Conservation (phyloP, 2,888 invertebrate species). For the Drosophila algonquin region DNA sequence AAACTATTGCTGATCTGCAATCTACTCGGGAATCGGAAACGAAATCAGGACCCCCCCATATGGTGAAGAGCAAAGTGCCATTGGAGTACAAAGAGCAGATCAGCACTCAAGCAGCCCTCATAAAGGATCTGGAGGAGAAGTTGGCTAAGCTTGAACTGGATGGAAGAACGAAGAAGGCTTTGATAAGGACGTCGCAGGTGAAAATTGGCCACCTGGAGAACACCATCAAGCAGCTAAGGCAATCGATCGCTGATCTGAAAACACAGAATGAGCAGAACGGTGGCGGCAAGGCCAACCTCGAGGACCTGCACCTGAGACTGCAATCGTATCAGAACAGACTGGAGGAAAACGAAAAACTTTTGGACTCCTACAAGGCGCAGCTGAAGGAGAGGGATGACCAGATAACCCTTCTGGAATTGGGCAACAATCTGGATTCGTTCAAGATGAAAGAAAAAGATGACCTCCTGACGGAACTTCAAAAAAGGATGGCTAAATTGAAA, state of each 20-base stretch:
- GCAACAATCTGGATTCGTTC: background rate
- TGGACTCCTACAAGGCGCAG: background rate
- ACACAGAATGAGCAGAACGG: too few relatives aligned
- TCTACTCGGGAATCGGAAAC: background rate
- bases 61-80: background rate
- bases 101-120: background rate
- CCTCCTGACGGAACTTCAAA: background rate
- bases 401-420: conserved; percentile 3
- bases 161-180: background rate
- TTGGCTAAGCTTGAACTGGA: background rate
- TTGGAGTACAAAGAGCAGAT: conserved; percentile 5
- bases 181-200: background rate
- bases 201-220: background rate
- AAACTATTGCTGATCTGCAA: background rate
- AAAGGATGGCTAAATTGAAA: background rate
- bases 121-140: background rate
- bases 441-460: conserved; percentile 13
- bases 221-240: background rate
- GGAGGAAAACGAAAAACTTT: background rate
- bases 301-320: too few relatives aligned
- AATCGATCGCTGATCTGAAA: background rate
- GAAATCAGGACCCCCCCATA: background rate
- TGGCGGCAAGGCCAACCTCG: too few relatives aligned
- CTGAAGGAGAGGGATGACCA: conserved; percentile 15
- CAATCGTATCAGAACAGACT: background rate